Base-by-base conservation (phyloP, 2,113 vertebrate genomes). In the Ammodytes dubius region DNA sequence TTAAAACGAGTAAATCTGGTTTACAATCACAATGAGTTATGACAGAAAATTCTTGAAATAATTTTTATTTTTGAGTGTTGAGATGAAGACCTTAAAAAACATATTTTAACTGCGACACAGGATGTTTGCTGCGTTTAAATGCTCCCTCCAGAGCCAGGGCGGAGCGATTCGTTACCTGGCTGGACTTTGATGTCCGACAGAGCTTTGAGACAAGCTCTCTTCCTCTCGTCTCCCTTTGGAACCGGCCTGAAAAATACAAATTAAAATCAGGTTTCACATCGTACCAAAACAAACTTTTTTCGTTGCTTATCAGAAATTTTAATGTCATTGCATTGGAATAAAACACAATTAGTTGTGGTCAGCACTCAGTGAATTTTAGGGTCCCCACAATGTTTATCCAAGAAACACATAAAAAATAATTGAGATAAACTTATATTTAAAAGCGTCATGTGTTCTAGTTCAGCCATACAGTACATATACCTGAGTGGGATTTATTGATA, bases 141-240 rank as follows among this genome's bases (percentile, higher is more conserved):
- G 2, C 6, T 42, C 8, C 7, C 14, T 14, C 5, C 39, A 43
- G 39, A 63, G 3, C 3, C 14, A 11, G 3, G 5, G 6, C 8
- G 4, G 12, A 58, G 17, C 10, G 63, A 8, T 4, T 35, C 6
- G 3, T 82, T 93, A 99, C 98, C 97, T 75, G 97, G 96, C 79
- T 99, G 98, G 19, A 99, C 98, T 93, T 96, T 98, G 82, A 99
- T 97, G 60, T 99, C 97, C 4, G 98, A 97, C 27, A 99, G 93
- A 37, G 98, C 98, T 19, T 93, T 97, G 53, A 99, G 95, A 89
- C 98, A 99, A 8, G 97, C 98, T 69, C 96, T 95, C 85, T 99
- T 99, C 9, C 98, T 94, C 93, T 99, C 98, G 0, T 99, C 98
- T 1, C 98, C 98, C 91, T 99, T 99, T 15, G 98, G 98, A 87